Evolutionary conservation across 2,888 invertebrate species (phyloP).

Genomic region (Ophion slaviceki): DNA sequence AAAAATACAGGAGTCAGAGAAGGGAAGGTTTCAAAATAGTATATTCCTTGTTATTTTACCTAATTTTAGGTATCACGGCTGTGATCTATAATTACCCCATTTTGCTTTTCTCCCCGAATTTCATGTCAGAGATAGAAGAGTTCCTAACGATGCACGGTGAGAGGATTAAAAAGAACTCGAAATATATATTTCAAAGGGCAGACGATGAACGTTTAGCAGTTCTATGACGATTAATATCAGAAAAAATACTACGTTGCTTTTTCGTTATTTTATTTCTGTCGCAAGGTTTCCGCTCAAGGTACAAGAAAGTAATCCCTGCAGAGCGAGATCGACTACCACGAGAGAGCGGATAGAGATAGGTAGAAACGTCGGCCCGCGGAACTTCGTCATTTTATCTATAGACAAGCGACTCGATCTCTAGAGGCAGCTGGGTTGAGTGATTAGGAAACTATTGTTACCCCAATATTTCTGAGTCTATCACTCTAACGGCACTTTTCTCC

Average conservation of each 20-base stretch:
- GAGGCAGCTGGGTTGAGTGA: conserved; percentile 35
- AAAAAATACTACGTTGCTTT: not conserved
- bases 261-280: not conserved
- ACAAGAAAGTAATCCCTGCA: conserved; percentile 26
- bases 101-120: not conserved
- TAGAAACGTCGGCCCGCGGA: conserved; percentile 42
- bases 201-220: too few relatives aligned
- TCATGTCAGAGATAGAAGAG: too few relatives aligned
- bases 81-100: not conserved
- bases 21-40: not conserved
- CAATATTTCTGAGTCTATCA: conserved; percentile 36
- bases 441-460: conserved; percentile 61
- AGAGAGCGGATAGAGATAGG: conserved; percentile 23
- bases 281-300: not conserved
- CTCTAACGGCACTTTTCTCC: conserved; percentile 58
- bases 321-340: conserved; percentile 7
- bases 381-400: conserved; percentile 45
- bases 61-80: not conserved
- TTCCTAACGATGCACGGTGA: too few relatives aligned
- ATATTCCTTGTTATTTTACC: not conserved
- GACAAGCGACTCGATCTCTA: conserved; percentile 12
- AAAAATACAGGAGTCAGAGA: not conserved
- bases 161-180: too few relatives aligned
- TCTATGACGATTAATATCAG: too few relatives aligned
- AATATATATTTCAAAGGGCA: too few relatives aligned